Base-by-base conservation (phyloP, 2,113 vertebrate species). In the Nipponia nippon region DNA sequence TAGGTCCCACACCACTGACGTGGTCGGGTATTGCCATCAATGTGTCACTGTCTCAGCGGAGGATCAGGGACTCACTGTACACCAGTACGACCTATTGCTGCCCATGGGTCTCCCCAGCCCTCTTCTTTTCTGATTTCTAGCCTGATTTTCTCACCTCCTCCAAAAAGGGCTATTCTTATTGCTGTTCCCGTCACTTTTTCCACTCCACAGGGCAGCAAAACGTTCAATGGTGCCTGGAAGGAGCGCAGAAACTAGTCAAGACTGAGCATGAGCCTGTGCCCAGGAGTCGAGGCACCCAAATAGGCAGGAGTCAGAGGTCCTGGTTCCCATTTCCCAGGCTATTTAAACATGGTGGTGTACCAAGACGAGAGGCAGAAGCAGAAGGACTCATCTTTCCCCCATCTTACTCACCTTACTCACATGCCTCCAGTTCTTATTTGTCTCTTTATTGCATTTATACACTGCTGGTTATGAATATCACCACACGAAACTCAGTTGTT, bases 21-120 rank as follows among this genome's bases (percentile, higher is more conserved):
- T 2, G 11, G 27, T 25, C 0, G 0, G 66, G 27, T 18, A 29
- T 7, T 67, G 56, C 47, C 53, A 47, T 10, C 0, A 0, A 21
- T 12, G 38, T 10, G 38, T 9, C n/a, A 32, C 27, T 4, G 20
- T 34, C 27, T 10, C 59, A 40, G 8, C 2, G 2, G 30, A 65
- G 50, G 50, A 66, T 18, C 77, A 14, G 55, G 36, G 21, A 52
- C 66, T 67, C 4, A 0, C 47, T 58, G 0, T 6, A 29, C n/a
- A 53, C 40, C 34, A 22, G 2, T 15, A n/a, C 1, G 3, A 69
- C 26, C 47, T 34, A 7, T 49, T 55, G 63, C 40, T 44, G 40
- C 26, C n/a, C 6, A 2, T 27, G 16, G 14, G 16, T 67, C 26
- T 58, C 69, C 19, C 32, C 80, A 58, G 44, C 23, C 3, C 18